Base-by-base conservation (phyloP, 2,888 invertebrate genomes). In the Apamea anceps region DNA sequence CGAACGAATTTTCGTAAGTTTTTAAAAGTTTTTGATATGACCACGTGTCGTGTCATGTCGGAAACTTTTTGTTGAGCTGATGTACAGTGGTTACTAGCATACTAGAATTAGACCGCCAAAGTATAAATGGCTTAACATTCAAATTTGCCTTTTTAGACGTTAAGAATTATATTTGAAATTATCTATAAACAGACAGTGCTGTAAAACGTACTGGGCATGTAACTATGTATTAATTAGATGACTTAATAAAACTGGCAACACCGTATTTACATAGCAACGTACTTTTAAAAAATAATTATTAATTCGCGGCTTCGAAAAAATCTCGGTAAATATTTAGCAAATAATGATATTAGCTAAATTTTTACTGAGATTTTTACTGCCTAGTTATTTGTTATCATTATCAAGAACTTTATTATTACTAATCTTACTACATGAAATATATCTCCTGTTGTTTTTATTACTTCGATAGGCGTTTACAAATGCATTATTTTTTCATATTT, bases 101-200 rank as follows among this genome's bases (percentile, higher is more conserved):
- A 73, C 37, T 79, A 83, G 72, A 80, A 74, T 72, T 74, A 85
- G 88, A 67, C 76, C 71, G 88, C 72, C 85, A 80, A 83, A 73
- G 15, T 79, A 65, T 70, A 80, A 73, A 82, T 88, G 84, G 88
- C 77, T 72, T 80, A 60, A 76, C 63, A 84, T 72, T 84, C 67
- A 75, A 82, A 78, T 79, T 87, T 82, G 78, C 75, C 79, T 66
- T 83, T 80, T 85, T 81, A 85, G 75, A 75, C 37, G 13, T 48
- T 80, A 77, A 88, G 75, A 65, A 65, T 57, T n/a, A 63, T 63
- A 60, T 72, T 75, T 71, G 48, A 80, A 80, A 80, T 72, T 45
- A 66, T 15, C 37, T 65, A 73, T 45, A 45, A n/a, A 32, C 60
- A 45, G 71, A 70, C 60, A 84, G 71, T 72, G 79, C 32, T 62